Base-by-base conservation (phyloP, 2,888 invertebrate genomes). In the Formica aserva region DNA sequence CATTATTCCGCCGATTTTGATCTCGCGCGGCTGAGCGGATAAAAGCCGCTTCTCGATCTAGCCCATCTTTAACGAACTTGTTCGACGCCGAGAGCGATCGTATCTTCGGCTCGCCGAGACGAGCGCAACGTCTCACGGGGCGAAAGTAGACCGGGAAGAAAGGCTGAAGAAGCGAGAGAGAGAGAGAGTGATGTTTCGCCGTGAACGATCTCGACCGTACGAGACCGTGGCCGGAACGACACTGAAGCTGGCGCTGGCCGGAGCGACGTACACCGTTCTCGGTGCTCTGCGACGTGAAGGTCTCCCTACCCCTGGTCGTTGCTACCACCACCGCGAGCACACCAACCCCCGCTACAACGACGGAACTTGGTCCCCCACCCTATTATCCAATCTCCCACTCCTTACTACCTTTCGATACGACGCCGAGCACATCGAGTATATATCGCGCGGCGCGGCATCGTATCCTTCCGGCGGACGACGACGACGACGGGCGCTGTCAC, bases 171-270 rank as follows among this genome's bases (percentile, higher is more conserved):
- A 15, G 26, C 26, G 72, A 55, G 22, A n/a, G n/a, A 15, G 35
- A 22, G 22, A 57, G 35, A 22, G 35, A 55, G 15, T 0, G 32
- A 52, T 8, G 15, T 45, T 26, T 48, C 60, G 26, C 41, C 65
- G n/a, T 38, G 35, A 35, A 82, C 87, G n/a, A 26, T 26, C 26
- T 26, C 52, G 85, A 92, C 92, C 92, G 88, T 87, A 91, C 92
- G 92, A 88, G 86, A 87, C 92, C 91, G 92, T 92, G 91, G 92
- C 90, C 92, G 92, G 92, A 94, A 93, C 94, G 91, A 94, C 91
- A 94, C 94, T 94, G 94, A 92, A 85, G 88, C 90, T 90, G 86
- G 89, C 87, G 87, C 86, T 87, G 88, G 87, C 90, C 91, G 91
- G 91, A 92, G 91, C 92, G 92, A 52, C 93, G 91, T 91, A 92